These are phyloP conservation scores for Lanius collurio DNA, from an alignment of 2,113 vertebrate species.

Conservation along the genomic window DNA sequence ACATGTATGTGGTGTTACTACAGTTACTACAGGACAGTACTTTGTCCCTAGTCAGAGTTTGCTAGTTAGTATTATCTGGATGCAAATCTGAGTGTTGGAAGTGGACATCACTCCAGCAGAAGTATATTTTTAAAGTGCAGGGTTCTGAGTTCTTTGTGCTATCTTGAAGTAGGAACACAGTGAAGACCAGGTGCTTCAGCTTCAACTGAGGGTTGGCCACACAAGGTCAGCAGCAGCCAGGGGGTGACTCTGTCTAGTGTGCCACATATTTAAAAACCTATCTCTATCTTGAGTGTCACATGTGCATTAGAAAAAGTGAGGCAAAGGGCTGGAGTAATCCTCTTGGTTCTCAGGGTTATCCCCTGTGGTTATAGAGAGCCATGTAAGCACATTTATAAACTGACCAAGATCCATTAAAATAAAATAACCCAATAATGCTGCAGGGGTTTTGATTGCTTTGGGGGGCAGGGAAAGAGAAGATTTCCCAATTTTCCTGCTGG, in stretches of 20 bases:
- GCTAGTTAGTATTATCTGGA: neutral
- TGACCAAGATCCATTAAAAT: neutral
- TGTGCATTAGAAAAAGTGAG: neutral
- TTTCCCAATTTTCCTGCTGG: neutral
- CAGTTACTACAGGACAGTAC: neutral
- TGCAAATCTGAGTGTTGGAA: neutral
- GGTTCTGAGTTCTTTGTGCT: neutral
- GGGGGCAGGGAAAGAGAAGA: neutral
- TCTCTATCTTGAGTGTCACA: neutral
- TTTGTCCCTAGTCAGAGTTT: neutral
- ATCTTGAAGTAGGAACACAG: neutral
- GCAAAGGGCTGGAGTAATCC: neutral
- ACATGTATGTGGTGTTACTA: neutral
- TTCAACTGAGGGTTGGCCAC: neutral
- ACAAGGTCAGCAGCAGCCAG: neutral
- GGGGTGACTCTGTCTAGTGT: neutral
- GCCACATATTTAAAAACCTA: neutral
- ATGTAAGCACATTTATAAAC: neutral
- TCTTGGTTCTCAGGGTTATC: neutral
- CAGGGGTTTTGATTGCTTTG: neutral
- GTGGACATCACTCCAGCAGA: neutral
- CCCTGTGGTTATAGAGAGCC: neutral
- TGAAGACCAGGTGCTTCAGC: neutral
- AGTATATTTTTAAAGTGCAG: neutral
- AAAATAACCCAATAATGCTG: neutral